Evolutionary conservation across 2,888 invertebrate species (phyloP), one percentile per base, ranked within the genome.

Genomic region (Doris montereyensis): DNA sequence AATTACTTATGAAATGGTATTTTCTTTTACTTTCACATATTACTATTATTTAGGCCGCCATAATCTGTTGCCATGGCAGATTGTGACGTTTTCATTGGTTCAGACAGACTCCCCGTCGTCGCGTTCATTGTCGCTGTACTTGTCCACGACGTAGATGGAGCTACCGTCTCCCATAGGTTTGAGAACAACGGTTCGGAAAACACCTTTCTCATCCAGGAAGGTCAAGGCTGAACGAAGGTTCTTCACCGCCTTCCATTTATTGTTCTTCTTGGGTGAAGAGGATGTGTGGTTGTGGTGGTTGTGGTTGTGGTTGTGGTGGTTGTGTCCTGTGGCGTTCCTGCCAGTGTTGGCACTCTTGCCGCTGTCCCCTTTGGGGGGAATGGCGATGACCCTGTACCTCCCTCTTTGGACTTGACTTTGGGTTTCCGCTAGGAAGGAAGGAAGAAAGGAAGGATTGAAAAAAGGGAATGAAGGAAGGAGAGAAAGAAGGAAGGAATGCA

Each of bases 221-320:
- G 82, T 74, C n/a, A 83, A 67, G 26, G 82, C 79, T 5, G 73
- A 62, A 5, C 76, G 71, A 17, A 82, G 62, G 34, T 67, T 73
- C 76, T 76, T 77, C 17, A 82, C 79, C n/a, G 79, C 58, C 4
- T 72, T 28, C 82, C 81, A 82, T n/a, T n/a, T n/a, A n/a, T n/a
- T n/a, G 75, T 79, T 30, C 3, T 78, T 65, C 26, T 60, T 62
- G 24, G 73, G 65, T 26, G 73, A 65, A n/a, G n/a, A n/a, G n/a
- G n/a, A n/a, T n/a, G n/a, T n/a, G 8, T 30, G 17, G 2, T 58
- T 13, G 5, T 10, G 35, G 8, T 28, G 68, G 24, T 21, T 13
- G 4, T 73, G 52, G 58, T 2, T 13, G 30, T 35, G 13, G 41
- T 21, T 35, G 10, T 8, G 4, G 21, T 32, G n/a, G 3, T 71